A percentile compares a stretch with the other conserved stretches of the same genome.
These are phyloP conservation scores for Muscicapa adusta DNA, from an alignment of 2,113 vertebrate species.

Conservation along the genomic window DNA sequence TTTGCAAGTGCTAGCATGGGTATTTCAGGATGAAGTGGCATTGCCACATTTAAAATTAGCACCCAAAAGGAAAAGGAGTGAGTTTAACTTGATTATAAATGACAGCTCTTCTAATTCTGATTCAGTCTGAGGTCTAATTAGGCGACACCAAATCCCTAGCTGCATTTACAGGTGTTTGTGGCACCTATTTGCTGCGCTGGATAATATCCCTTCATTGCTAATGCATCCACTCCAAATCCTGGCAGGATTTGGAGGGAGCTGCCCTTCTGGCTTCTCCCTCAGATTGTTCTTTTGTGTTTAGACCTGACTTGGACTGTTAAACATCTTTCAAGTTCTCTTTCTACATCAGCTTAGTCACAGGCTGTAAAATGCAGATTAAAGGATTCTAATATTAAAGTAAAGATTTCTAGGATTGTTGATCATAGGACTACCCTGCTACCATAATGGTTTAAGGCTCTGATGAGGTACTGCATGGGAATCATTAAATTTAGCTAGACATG, in stretches of 20 bases:
- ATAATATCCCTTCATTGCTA: not conserved
- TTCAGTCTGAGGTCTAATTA: not conserved
- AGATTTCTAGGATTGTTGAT: not conserved
- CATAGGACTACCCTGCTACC: not conserved
- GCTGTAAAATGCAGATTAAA: not conserved
- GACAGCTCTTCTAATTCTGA: not conserved
- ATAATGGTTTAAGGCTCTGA: not conserved
- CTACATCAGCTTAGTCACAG: not conserved
- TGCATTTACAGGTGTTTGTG: not conserved
- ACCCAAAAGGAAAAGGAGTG: not conserved
- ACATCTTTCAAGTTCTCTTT: not conserved
- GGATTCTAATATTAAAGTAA: not conserved
- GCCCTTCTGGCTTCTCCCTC: not conserved
- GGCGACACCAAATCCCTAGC: not conserved
- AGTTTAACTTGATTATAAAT: not conserved
- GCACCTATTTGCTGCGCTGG: not conserved
- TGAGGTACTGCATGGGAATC: not conserved
- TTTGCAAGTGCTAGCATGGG: not conserved
- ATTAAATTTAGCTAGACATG: not conserved
- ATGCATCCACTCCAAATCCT: not conserved
- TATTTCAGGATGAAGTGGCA: not conserved
- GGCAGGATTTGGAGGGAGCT: not conserved
- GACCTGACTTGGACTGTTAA: not conserved
- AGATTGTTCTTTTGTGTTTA: not conserved
- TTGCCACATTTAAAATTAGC: not conserved